Evolutionary conservation across 2,113 vertebrate species (phyloP).

Genomic region (Sapayoa aenigma): DNA sequence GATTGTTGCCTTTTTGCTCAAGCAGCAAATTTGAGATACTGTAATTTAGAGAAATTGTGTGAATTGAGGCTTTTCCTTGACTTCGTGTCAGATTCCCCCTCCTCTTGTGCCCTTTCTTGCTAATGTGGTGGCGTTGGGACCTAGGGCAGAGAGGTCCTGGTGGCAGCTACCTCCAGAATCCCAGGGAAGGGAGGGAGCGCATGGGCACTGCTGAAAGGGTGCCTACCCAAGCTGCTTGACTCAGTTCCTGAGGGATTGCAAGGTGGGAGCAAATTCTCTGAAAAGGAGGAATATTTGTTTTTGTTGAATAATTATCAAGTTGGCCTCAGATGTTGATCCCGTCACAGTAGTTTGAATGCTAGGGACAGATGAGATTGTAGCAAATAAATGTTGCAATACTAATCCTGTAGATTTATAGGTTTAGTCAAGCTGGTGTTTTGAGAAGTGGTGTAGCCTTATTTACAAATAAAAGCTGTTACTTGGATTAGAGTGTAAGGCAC

Average conservation of each 20-base stretch:
- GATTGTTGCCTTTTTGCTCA: background rate
- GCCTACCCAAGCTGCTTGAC: background rate
- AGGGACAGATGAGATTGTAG: background rate
- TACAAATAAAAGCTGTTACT: background rate
- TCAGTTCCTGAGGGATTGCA: background rate
- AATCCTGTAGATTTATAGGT: background rate
- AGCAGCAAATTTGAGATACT: background rate
- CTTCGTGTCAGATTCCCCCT: background rate
- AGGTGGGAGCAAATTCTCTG: background rate
- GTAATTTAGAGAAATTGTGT: background rate
- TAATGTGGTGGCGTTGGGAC: accelerated
- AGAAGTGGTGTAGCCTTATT: background rate
- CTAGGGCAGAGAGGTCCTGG: no score
- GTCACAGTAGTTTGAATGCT: background rate
- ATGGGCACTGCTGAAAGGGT: background rate
- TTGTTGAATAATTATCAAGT: background rate
- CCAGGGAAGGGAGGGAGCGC: background rate
- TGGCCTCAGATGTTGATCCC: background rate
- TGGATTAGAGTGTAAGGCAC: background rate
- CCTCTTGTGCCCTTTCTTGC: background rate
- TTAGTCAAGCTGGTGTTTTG: background rate
- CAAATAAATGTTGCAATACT: background rate
- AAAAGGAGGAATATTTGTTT: background rate
- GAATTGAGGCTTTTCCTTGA: background rate
- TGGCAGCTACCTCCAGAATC: background rate